A percentile compares a stretch with the other conserved stretches of the same genome.
Evolutionary conservation across 2,797 vertebrate genomes (phyloP).

Genomic region (Distichodus sexfasciatus): DNA sequence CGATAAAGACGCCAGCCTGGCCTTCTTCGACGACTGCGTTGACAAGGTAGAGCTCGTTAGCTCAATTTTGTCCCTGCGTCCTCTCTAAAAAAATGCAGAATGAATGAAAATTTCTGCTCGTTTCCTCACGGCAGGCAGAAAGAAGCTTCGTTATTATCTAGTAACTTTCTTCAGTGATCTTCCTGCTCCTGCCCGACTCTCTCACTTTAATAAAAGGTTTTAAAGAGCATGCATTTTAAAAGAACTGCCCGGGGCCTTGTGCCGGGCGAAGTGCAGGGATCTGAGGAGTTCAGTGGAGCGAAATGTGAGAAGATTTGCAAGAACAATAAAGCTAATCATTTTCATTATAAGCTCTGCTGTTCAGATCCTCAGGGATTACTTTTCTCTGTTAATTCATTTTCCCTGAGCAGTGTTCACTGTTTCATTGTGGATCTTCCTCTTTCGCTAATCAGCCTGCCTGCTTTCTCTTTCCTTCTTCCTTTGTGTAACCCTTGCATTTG

Average conservation of each 20-base stretch:
- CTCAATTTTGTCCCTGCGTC: not conserved
- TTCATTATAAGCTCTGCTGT: constrained; percentile 28
- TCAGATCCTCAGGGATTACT: constrained; percentile 14
- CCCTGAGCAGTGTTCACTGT: constrained; percentile 14
- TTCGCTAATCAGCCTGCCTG: constrained; percentile 6
- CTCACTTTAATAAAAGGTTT: not conserved
- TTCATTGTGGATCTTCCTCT: not conserved
- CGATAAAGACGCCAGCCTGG: constrained; percentile 95
- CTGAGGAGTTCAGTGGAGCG: constrained; percentile 2
- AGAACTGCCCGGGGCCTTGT: constrained; percentile 9
- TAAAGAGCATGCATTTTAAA: constrained; percentile 19
- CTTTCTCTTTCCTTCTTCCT: constrained; percentile 36
- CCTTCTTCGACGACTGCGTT: constrained; percentile 98
- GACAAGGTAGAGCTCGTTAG: constrained; percentile 85
- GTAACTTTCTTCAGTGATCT: not conserved
- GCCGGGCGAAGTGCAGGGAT: not conserved
- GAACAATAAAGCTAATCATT: constrained; percentile 21
- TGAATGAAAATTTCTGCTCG: not conserved
- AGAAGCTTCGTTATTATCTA: not conserved
- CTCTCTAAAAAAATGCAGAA: not conserved
- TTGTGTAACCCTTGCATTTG: constrained; percentile 46
- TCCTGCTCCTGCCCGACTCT: not conserved
- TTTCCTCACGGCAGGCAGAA: not conserved
- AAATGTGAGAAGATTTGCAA: not conserved
- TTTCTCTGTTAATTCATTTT: constrained; percentile 30